A percentile compares a stretch with the other conserved stretches of the same genome.
Evolutionary conservation across 35 echinoderm and acorn worm species (phyloP).

Genomic region (Ophiothrix spiculata): DNA sequence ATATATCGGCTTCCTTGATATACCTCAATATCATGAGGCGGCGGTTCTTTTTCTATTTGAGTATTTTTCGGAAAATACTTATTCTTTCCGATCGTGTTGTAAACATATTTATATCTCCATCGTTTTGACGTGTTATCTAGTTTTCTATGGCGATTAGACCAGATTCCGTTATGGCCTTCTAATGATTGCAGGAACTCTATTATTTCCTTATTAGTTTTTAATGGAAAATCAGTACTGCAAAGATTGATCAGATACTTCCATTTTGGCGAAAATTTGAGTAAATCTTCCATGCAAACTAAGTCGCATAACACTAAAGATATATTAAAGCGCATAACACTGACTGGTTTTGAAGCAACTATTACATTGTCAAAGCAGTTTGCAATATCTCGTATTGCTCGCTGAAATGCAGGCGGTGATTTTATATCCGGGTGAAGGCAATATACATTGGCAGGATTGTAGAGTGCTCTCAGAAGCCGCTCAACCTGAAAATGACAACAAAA

Average conservation of each 20-base stretch:
- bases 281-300: slow-evolving; percentile 55
- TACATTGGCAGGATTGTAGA: slow-evolving; percentile 70
- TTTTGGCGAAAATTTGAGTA: slow-evolving; percentile 16
- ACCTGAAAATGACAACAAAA: too few species aligned
- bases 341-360: slow-evolving; percentile 45
- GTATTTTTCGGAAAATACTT: not conserved
- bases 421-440: slow-evolving; percentile 68
- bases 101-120: not conserved
- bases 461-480: slow-evolving; percentile 51
- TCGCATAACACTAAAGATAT: slow-evolving; percentile 45
- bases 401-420: slow-evolving; percentile 44
- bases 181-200: slow-evolving; percentile 41
- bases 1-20: slow-evolving; percentile 50
- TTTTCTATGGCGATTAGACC: too few species aligned
- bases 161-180: too few species aligned
- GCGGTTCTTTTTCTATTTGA: slow-evolving; percentile 17
- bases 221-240: slow-evolving; percentile 69
- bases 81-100: not conserved
- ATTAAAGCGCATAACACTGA: slow-evolving; percentile 34
- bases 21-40: slow-evolving; percentile 43
- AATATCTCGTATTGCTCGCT: slow-evolving; percentile 32
- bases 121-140: too few species aligned
- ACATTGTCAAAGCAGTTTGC: slow-evolving; percentile 65
- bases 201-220: slow-evolving; percentile 76
- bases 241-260: slow-evolving; percentile 76